Evolutionary conservation across 2,888 invertebrate species (phyloP).

Genomic region (Callyntrura guangdongensis): DNA sequence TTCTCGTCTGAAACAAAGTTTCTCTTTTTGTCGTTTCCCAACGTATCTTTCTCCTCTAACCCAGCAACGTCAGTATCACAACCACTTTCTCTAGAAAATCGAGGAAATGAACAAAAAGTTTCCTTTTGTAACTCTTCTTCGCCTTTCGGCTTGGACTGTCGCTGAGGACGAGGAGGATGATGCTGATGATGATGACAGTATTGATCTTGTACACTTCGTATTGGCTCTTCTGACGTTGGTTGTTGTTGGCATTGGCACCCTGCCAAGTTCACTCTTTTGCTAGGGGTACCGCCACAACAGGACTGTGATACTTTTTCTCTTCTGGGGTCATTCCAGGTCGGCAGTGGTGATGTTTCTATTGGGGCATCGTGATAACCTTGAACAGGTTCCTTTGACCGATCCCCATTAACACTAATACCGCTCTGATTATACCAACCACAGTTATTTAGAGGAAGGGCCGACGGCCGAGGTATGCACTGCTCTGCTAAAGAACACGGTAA

Average conservation of each 20-base stretch:
- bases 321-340: conserved; percentile 74
- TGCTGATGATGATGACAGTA: conserved; percentile 63
- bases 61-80: background rate
- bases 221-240: conserved; percentile 49
- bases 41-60: background rate
- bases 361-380: conserved; percentile 72
- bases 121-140: conserved; percentile 61
- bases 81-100: conserved; percentile 49
- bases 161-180: background rate
- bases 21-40: conserved; percentile 31
- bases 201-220: conserved; percentile 64
- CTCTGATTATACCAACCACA: background rate
- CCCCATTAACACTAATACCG: background rate
- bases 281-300: background rate
- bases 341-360: background rate
- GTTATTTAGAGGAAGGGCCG: background rate
- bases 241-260: conserved; percentile 53
- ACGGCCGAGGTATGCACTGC: background rate
- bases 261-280: conserved; percentile 61
- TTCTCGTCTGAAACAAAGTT: conserved; percentile 31
- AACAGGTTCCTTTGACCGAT: background rate
- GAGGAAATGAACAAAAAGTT: conserved; percentile 68
- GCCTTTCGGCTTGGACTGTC: background rate
- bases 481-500: background rate
- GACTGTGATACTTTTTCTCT: conserved; percentile 32